Evolutionary conservation across 2,797 vertebrate species (phyloP), one percentile per base, ranked within the genome.

Genomic region (Champsocephalus esox): DNA sequence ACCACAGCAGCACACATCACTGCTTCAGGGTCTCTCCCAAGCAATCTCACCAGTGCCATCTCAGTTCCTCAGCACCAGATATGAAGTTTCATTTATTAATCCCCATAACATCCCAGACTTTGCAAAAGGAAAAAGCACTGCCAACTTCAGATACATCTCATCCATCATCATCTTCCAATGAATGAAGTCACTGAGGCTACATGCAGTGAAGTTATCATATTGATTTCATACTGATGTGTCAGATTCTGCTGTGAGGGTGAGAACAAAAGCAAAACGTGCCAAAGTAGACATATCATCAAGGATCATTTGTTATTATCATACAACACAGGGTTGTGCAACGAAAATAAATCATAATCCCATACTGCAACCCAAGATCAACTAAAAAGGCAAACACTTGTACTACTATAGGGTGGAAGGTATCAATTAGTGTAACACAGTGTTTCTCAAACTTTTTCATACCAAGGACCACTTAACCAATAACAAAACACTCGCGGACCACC

Each of bases 1-100:
- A 49, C 28, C 34, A 43, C 54, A 70, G 69, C 64, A 13, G 44
- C 61, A 55, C 57, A 73, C 34, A 65, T 11, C 5, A 57, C 38
- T 58, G 58, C 62, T 67, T 12, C 43, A 24, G 58, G 59, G 75
- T 79, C 34, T 73, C 44, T 17, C 7, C 14, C 10, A 4, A 12
- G 12, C 14, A 65, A 14, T 55, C 49, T 52, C 50, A 24, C 34
- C 24, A 16, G 34, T 16, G 21, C 7, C 10, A 45, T 5, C 55
- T 24, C 16, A 56, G 17, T 2, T 9, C 7, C 28, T 66, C 19
- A 24, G 58, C 43, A 49, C 3, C 16, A 1, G 4, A 34, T 56
- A 12, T 38, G 13, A 63, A 54, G 11, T 56, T 19, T 48, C 21
- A 50, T 32, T 13, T 32, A 56, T n/a, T 38, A 28, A 34, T 16